Conservation (phyloP, 2,888 invertebrate genomes). For the Saturnia pavonia region DNA sequence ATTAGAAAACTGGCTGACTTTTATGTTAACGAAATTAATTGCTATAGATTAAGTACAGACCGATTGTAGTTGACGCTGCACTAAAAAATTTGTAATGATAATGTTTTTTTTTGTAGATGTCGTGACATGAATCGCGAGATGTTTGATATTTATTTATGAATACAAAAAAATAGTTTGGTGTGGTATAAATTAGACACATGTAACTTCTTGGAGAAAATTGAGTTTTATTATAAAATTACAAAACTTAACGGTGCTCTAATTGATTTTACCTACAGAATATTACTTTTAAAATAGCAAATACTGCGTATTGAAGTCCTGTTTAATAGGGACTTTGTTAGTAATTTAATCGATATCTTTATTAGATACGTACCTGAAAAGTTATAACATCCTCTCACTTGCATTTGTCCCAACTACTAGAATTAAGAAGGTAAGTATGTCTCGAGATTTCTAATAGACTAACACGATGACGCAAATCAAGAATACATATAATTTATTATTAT, state of each 20-base stretch:
- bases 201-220: not conserved
- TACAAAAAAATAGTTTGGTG: not conserved
- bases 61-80: not conserved
- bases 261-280: not conserved
- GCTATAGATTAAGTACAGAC: not conserved
- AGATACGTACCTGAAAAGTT: not conserved
- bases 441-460: no score
- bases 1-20: not conserved
- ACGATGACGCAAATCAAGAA: no score
- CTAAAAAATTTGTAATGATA: not conserved
- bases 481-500: not conserved
- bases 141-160: not conserved
- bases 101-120: not conserved
- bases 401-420: not conserved
- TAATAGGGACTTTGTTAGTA: not conserved
- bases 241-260: no score
- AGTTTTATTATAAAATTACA: no score
- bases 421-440: no score
- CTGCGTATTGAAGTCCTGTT: not conserved
- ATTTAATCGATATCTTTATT: no score
- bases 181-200: not conserved
- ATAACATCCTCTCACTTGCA: not conserved
- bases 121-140: not conserved
- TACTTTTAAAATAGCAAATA: not conserved
- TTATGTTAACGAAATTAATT: conserved; percentile 6